Percentiles rank a stretch among this genome's conserved stretches.
Evolutionary conservation across 2,113 vertebrate species (phyloP).

Genomic region (Panthera uncia): DNA sequence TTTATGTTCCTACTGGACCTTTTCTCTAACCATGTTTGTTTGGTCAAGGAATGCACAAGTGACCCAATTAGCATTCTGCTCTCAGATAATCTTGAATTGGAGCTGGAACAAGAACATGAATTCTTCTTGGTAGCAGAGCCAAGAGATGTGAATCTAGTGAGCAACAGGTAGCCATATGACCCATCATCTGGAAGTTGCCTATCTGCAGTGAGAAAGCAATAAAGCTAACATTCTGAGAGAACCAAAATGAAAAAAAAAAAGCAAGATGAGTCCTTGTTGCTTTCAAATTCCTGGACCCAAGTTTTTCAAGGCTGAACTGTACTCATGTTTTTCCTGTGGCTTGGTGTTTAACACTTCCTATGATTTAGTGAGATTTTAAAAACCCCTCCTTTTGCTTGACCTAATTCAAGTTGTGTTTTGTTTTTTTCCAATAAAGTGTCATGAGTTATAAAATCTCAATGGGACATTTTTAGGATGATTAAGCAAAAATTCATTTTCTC

Average conservation of each 20-base stretch:
- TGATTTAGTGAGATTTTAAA: not conserved
- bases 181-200: not conserved
- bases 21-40: not conserved
- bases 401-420: not conserved
- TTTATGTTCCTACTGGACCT: not conserved
- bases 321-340: not conserved
- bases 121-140: not conserved
- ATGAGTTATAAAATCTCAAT: not conserved
- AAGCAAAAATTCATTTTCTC: conserved; percentile 18
- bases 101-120: not conserved
- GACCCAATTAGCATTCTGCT: not conserved
- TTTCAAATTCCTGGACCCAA: not conserved
- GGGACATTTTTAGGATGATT: not conserved
- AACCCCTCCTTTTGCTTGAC: not conserved
- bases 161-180: not conserved
- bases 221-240: not conserved
- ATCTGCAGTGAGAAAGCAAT: not conserved
- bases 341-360: not conserved
- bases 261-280: not conserved
- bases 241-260: not conserved
- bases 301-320: not conserved
- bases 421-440: not conserved
- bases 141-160: not conserved
- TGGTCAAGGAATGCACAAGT: not conserved
- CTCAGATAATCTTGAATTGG: not conserved